Percentiles rank a stretch among this genome's conserved stretches.
Conservation (phyloP, 2,888 invertebrate species). For the Trypoxylon attenuatum region DNA sequence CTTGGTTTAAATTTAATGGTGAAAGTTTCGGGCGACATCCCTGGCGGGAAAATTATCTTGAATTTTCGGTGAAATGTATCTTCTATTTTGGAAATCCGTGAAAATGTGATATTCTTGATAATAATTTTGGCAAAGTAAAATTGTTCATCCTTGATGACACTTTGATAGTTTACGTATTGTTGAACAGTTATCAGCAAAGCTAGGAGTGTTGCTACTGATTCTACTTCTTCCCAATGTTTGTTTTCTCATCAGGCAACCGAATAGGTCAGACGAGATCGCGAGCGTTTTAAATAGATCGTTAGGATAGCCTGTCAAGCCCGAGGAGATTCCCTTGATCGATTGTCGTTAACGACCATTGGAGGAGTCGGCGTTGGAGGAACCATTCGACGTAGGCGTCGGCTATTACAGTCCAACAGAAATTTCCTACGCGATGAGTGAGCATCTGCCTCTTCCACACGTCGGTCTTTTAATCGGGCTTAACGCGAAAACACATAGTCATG, state of each 20-base stretch:
- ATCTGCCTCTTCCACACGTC: neutral
- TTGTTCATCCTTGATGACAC: too few relatives aligned
- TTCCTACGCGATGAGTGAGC: neutral
- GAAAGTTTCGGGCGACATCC: too few relatives aligned
- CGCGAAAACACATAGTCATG: too few relatives aligned
- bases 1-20: slow-evolving; percentile 15
- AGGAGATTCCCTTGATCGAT: slow-evolving; percentile 8
- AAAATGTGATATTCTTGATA: too few relatives aligned
- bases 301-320: neutral
- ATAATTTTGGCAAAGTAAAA: too few relatives aligned
- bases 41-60: too few relatives aligned
- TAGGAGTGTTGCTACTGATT: too few relatives aligned
- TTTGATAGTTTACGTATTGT: too few relatives aligned
- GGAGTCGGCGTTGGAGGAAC: neutral
- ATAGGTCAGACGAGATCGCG: slow-evolving; percentile 15
- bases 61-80: too few relatives aligned
- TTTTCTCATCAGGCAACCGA: slow-evolving; percentile 4
- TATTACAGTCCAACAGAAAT: neutral
- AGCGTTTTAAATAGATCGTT: slow-evolving; percentile 7
- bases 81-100: too few relatives aligned
- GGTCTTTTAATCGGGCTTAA: neutral
- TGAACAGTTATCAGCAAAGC: too few relatives aligned
- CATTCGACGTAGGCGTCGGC: neutral
- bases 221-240: too few relatives aligned
- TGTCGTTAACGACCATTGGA: neutral